Base-by-base conservation (phyloP, 35 echinoderm and acorn worm genomes). In the Apostichopus japonicus region DNA sequence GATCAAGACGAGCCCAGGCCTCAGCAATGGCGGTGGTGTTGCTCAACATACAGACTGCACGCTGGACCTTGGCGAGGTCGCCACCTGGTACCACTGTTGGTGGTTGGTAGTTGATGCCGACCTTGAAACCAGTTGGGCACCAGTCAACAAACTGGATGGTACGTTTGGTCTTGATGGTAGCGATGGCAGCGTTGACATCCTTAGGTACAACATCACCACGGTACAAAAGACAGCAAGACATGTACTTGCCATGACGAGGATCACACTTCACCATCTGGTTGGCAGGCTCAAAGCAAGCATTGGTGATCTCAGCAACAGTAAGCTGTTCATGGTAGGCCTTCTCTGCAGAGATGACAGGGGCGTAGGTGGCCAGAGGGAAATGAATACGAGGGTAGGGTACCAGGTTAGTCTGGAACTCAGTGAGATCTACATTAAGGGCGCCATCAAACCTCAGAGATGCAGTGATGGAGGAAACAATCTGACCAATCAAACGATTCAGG, bases 331-430 rank as follows among this genome's bases (percentile, higher is more conserved):
- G 96, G 79, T 93, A 93, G 53, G 96, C 93, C 79, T 97, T 97
- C 93, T 94, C 96, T 23, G 86, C 91, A 71, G 93, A 94, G 77
- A 94, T 96, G 56, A 95, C 91, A n/a, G 95, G 95, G 17, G 94
- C 96, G 59, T 97, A 97, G 91, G 96, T 97, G 24, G 87, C 96
- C 11, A 97, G 91, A 71, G 96, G 96, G 67, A 95, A 97, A 86
- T 97, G 96, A 14, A 97, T 97, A 84, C 96, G 94, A 92, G 96
- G 96, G 86, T 98, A 98, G 61, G 96, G 96, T 61, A 98, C 96
- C 92, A 98, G 91, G 92, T 98, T 98, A 83, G 96, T 98, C 90
- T 98, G 96, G 90, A 98, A 98, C 92, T 98, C 96, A 4, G 96
- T 95, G 33, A 44, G 33, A 44, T 44, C 33, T 44, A 44, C 33